Evolutionary conservation across 2,797 vertebrate genomes (phyloP).

Genomic region (Gobio occitaniae): DNA sequence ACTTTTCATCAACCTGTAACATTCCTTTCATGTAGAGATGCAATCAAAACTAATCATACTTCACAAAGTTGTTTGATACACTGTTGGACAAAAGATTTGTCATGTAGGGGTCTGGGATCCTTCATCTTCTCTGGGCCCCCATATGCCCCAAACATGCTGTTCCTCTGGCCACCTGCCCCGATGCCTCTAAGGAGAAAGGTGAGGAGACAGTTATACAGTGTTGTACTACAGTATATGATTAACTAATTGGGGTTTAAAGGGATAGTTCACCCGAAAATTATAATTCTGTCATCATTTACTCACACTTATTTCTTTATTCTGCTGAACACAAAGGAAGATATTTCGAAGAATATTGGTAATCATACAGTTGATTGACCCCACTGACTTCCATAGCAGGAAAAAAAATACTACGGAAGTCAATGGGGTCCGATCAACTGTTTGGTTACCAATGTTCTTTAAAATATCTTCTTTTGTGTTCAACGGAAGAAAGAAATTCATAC

Average conservation of each 20-base stretch:
- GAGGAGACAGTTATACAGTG: not conserved
- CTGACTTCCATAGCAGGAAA: too few species aligned
- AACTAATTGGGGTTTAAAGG: not conserved
- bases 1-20: not conserved
- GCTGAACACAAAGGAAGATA: too few species aligned
- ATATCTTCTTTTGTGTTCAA: too few species aligned
- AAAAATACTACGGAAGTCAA: too few species aligned
- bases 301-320: too few species aligned
- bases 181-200: slow-evolving; percentile 75
- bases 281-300: too few species aligned
- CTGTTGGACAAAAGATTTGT: slow-evolving; percentile 93
- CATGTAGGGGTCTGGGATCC: slow-evolving; percentile 91
- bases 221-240: not conserved
- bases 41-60: slow-evolving; percentile 72
- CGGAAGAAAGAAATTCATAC: too few species aligned
- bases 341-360: too few species aligned
- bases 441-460: too few species aligned
- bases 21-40: not conserved
- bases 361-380: too few species aligned
- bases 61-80: slow-evolving; percentile 94
- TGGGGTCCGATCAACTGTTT: too few species aligned
- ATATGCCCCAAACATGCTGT: slow-evolving; percentile 86
- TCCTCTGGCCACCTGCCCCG: slow-evolving; percentile 81
- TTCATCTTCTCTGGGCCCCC: slow-evolving; percentile 93
- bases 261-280: too few species aligned